Conservation (phyloP, 2,888 invertebrate species). For the Hartigia nigra region DNA sequence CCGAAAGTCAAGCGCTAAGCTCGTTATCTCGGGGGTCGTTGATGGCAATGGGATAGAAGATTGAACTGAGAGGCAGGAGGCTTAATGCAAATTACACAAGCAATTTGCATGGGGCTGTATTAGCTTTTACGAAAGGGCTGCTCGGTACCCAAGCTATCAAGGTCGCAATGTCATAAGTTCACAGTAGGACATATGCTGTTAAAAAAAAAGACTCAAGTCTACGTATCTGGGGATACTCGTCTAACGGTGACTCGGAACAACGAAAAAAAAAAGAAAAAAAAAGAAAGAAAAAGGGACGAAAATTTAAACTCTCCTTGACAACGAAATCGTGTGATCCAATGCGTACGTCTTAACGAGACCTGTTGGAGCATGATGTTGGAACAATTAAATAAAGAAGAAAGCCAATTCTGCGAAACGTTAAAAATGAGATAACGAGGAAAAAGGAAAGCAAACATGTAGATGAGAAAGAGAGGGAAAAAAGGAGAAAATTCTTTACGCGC, state of each 20-base stretch:
- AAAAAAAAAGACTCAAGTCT: background rate
- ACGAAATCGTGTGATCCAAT: background rate
- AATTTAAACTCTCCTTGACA: background rate
- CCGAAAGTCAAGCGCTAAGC: background rate
- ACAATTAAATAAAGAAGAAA: background rate
- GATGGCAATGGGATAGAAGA: background rate
- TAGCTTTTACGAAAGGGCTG: background rate
- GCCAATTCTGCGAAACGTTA: background rate
- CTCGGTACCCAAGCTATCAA: background rate
- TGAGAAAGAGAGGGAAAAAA: background rate
- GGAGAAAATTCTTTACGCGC: slow-evolving; percentile 10
- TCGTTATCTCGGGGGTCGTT: background rate
- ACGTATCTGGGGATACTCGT: background rate
- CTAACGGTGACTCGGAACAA: background rate
- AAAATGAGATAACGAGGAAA: slow-evolving; percentile 4
- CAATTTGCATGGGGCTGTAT: background rate
- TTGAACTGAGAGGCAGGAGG: background rate
- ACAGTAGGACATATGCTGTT: background rate
- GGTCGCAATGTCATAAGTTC: background rate
- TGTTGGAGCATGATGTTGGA: background rate
- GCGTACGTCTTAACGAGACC: background rate
- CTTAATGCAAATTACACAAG: background rate
- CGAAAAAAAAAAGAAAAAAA: background rate
- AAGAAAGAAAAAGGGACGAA: background rate
- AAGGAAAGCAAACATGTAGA: background rate